These are phyloP conservation scores for honey bee (Apis mellifera) DNA, from an alignment of 1,140 invertebrate species.

Conservation along the genomic window DNA sequence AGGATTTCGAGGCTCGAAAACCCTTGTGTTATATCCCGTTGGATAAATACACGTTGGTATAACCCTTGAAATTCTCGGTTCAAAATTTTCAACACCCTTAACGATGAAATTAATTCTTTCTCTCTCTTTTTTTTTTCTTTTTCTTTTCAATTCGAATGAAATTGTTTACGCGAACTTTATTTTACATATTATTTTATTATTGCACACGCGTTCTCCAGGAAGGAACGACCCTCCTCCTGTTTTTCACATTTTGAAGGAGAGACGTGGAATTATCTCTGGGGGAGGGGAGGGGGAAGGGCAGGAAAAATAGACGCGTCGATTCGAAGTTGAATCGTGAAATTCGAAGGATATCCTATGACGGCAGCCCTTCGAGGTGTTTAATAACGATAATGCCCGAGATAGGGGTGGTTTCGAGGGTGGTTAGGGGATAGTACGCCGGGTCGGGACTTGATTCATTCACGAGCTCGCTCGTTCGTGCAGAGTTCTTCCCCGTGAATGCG, in stretches of 20 bases:
- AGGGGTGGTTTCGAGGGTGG: constrained; percentile 63
- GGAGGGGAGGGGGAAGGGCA: too few species aligned
- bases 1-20: constrained; percentile 45
- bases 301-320: neutral
- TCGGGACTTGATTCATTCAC: constrained; percentile 75
- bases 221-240: too few species aligned
- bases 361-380: constrained; percentile 75
- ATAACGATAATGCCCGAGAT: constrained; percentile 81
- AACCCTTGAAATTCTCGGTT: neutral
- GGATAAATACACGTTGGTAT: constrained; percentile 17
- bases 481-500: constrained; percentile 76
- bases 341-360: constrained; percentile 36
- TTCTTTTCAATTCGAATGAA: too few species aligned
- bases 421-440: constrained; percentile 59
- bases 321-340: constrained; percentile 28
- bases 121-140: too few species aligned
- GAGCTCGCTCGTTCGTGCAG: constrained; percentile 71
- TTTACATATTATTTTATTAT: too few species aligned
- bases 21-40: constrained; percentile 48
- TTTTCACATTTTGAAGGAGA: neutral
- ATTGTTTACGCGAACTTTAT: too few species aligned
- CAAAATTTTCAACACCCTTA: too few species aligned
- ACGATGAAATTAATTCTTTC: too few species aligned
- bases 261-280: neutral
- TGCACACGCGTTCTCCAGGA: too few species aligned